Evolutionary conservation across 2,888 invertebrate genomes (phyloP).

Genomic region (Drosophila atripex): DNA sequence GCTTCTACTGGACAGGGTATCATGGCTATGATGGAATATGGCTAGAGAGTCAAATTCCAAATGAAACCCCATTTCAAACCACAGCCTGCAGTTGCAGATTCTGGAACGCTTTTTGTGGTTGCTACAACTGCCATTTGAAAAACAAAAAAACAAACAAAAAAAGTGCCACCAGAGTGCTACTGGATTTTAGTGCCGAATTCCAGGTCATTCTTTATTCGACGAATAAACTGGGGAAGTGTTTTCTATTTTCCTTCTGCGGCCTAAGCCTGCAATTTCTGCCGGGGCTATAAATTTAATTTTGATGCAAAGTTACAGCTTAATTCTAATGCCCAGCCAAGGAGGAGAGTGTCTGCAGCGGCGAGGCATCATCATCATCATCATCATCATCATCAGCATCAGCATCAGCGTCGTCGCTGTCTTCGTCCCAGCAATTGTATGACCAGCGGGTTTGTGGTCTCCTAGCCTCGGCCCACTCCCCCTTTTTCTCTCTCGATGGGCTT

Average conservation of each 20-base stretch:
- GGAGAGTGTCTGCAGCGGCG: conserved; percentile 24
- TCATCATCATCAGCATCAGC: conserved; percentile 36
- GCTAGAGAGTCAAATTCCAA: too few relatives aligned
- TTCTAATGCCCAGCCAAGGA: conserved; percentile 63
- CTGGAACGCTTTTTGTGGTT: background rate
- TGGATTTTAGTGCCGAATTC: background rate
- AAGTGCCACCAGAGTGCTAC: background rate
- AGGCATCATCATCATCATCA: conserved; percentile 40
- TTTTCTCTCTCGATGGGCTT: background rate
- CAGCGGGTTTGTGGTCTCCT: conserved; percentile 45
- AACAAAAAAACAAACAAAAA: too few relatives aligned
- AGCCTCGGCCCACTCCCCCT: conserved; percentile 1
- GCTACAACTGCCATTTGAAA: background rate
- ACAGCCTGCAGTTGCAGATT: background rate
- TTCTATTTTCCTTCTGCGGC: conserved; percentile 24
- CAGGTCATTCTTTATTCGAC: conserved; percentile 24
- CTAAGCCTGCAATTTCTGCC: conserved; percentile 42
- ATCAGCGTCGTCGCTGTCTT: conserved; percentile 25
- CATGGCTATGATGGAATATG: conserved; percentile 17
- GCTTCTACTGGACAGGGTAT: conserved; percentile 19
- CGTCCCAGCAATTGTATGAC: conserved; percentile 67
- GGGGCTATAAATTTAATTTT: conserved; percentile 77
- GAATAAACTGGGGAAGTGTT: conserved; percentile 1
- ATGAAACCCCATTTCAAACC: background rate
- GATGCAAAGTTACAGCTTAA: conserved; percentile 77